phyloP scores from a whole-genome alignment of 1,140 invertebrate genomes.

The Brachionus calyciflorus region DNA sequence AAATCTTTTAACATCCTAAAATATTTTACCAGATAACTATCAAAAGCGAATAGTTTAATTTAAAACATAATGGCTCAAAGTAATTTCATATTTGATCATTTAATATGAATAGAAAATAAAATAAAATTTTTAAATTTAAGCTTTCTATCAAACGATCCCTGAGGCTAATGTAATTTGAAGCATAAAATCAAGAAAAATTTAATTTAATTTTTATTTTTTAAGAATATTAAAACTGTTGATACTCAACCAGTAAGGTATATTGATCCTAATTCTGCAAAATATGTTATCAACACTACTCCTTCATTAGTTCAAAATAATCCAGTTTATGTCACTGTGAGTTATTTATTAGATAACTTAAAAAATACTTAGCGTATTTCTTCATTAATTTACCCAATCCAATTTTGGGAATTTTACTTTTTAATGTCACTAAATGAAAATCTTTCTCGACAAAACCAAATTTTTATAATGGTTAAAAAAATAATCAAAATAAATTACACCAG shows the following conservation, averaged over 20 bases:
- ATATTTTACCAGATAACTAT: slow-evolving; percentile 16
- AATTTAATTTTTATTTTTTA: neutral
- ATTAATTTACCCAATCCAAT: no score
- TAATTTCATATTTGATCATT: neutral
- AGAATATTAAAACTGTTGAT: slow-evolving; percentile 7
- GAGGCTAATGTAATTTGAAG: slow-evolving; percentile 11
- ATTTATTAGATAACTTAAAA: no score
- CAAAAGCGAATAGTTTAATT: no score
- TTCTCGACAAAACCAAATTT: no score
- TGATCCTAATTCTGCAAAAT: neutral
- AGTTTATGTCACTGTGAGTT: no score
- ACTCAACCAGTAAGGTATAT: neutral
- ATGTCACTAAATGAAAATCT: no score
- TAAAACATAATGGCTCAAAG: slow-evolving; percentile 25
- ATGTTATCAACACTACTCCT: neutral
- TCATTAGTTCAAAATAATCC: neutral
- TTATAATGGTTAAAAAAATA: no score
- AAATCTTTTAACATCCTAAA: neutral
- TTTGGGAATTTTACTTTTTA: no score
- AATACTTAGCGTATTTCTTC: no score
- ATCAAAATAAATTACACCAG: no score
- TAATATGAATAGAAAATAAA: neutral
- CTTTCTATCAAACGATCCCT: slow-evolving; percentile 37
- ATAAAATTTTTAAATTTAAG: neutral
- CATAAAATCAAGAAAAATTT: neutral